A percentile compares a stretch with the other conserved stretches of the same genome.
phyloP scores from a whole-genome alignment of 1,140 invertebrate species.

The Penaeus vannamei region DNA sequence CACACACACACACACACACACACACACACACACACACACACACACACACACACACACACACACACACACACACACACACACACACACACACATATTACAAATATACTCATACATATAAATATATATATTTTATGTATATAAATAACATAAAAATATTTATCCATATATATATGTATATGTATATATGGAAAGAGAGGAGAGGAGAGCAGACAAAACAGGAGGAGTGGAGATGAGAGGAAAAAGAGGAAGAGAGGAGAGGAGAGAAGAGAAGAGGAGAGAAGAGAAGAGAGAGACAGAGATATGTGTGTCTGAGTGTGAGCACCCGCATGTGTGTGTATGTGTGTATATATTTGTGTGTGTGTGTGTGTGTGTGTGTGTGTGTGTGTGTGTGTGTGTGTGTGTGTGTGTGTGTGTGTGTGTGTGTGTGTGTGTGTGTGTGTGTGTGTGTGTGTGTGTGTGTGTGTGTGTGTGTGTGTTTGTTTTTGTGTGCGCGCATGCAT shows the following conservation, averaged over 20 bases:
- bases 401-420: background rate
- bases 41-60: background rate
- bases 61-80: background rate
- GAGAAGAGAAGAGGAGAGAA: no score
- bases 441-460: background rate
- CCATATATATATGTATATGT: no score
- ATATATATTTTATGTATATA: no score
- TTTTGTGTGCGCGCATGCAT: background rate
- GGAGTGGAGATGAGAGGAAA: no score
- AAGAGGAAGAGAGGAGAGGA: no score
- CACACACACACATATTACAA: constrained; percentile 6
- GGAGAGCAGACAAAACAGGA: no score
- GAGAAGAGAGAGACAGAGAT: no score
- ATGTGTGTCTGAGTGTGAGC: no score
- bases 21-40: background rate
- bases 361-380: background rate
- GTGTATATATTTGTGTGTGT: background rate
- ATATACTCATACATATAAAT: background rate
- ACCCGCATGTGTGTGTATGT: no score
- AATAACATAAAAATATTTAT: no score
- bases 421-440: no score
- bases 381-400: background rate
- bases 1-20: background rate
- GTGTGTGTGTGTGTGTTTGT: constrained; percentile 10
- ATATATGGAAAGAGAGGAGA: no score